Conservation (phyloP, 2,113 vertebrate genomes). For the Neodon shergylaensis region DNA sequence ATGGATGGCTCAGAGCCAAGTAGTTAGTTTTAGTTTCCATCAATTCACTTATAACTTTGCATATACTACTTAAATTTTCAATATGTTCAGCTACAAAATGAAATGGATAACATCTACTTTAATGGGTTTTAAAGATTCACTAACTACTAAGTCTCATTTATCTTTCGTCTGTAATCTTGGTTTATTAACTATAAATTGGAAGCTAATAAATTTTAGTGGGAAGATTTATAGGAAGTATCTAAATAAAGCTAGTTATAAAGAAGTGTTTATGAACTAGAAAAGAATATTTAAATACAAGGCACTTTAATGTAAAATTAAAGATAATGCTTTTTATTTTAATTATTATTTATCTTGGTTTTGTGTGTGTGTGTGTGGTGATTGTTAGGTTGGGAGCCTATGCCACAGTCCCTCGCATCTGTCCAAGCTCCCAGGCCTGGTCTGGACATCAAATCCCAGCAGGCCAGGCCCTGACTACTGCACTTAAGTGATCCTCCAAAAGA, state of each 20-base stretch:
- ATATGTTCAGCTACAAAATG: not conserved
- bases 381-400: too few species aligned
- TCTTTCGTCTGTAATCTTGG: not conserved
- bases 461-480: too few species aligned
- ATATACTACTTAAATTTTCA: not conserved
- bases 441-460: too few species aligned
- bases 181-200: conserved; percentile 15
- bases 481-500: too few species aligned
- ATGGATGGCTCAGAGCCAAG: not conserved
- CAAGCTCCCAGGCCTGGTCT: too few species aligned
- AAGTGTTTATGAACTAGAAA: not conserved
- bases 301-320: not conserved
- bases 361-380: not conserved
- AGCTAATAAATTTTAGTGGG: not conserved
- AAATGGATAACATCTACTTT: not conserved
- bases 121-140: not conserved
- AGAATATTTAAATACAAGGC: not conserved
- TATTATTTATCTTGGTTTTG: not conserved
- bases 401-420: too few species aligned
- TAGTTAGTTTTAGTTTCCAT: not conserved
- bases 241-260: not conserved
- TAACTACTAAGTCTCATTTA: not conserved
- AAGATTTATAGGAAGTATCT: not conserved
- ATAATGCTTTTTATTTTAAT: not conserved
- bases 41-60: not conserved